Evolutionary conservation across 2,888 invertebrate species (phyloP).

Genomic region (Spicauda simplicius): DNA sequence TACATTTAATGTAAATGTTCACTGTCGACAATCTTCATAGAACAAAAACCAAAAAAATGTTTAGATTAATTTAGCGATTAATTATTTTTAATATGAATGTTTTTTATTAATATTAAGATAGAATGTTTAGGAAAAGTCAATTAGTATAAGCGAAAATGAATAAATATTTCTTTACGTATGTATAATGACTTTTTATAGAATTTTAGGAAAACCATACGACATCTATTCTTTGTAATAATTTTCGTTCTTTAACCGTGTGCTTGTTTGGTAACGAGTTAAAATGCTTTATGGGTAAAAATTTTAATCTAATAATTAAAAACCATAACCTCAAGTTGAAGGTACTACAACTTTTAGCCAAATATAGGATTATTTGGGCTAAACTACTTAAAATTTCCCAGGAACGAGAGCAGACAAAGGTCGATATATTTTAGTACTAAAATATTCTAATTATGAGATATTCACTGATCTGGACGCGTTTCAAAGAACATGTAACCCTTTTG

Average conservation of each 20-base stretch:
- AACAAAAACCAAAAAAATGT: not conserved
- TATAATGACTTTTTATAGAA: not conserved
- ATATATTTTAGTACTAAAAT: not conserved
- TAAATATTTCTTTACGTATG: not conserved
- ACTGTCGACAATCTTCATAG: not conserved
- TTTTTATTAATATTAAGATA: not conserved
- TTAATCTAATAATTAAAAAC: too few species aligned
- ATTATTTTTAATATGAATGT: not conserved
- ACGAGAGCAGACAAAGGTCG: not conserved
- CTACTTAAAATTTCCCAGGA: too few species aligned
- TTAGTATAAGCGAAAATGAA: not conserved
- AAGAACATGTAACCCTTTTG: not conserved
- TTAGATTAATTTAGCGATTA: not conserved
- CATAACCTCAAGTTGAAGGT: too few species aligned
- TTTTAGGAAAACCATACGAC: too few species aligned
- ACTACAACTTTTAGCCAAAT: too few species aligned
- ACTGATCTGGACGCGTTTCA: not conserved
- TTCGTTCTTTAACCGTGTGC: too few species aligned
- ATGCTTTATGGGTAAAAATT: too few species aligned
- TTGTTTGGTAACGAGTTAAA: too few species aligned
- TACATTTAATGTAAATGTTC: not conserved
- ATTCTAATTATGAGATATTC: not conserved
- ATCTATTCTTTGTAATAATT: too few species aligned
- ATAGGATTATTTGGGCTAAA: too few species aligned
- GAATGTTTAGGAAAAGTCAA: not conserved